Percentiles rank a stretch among this genome's conserved stretches.
Conservation (phyloP, 2,797 vertebrate species). For the Bradypodion ventrale region DNA sequence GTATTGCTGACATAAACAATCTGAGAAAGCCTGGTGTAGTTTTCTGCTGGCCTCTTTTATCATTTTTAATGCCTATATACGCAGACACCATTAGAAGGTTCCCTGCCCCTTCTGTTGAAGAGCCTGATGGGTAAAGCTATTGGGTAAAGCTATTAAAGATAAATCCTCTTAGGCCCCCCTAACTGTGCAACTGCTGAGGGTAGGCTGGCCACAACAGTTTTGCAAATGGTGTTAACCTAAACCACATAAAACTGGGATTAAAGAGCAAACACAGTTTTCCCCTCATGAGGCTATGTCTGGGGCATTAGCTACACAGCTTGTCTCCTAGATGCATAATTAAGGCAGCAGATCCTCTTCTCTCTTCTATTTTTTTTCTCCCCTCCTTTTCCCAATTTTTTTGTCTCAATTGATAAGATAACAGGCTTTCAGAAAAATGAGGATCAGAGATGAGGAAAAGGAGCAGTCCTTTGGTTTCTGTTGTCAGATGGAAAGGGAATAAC, state of each 20-base stretch:
- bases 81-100: conserved; percentile 40
- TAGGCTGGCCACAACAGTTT: conserved; percentile 36
- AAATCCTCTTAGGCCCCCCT: conserved; percentile 65
- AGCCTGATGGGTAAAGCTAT: conserved; percentile 59
- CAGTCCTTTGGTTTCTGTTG: not conserved
- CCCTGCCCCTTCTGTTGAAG: conserved; percentile 31
- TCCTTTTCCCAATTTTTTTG: too few relatives aligned
- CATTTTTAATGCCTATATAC: not conserved
- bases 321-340: conserved; percentile 24
- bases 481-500: not conserved
- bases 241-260: conserved; percentile 41
- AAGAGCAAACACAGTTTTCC: conserved; percentile 32
- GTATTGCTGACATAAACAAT: not conserved
- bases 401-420: conserved; percentile 11
- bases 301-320: not conserved
- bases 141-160: conserved; percentile 49
- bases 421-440: not conserved
- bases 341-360: conserved; percentile 6
- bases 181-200: conserved; percentile 46
- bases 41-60: conserved; percentile 24
- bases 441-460: not conserved
- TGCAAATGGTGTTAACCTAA: conserved; percentile 50
- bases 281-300: not conserved
- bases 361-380: not conserved
- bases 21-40: not conserved